Percentiles rank a stretch among this genome's conserved stretches.
Conservation (phyloP, 1,140 invertebrate species). For the Stegodyphus dumicola region DNA sequence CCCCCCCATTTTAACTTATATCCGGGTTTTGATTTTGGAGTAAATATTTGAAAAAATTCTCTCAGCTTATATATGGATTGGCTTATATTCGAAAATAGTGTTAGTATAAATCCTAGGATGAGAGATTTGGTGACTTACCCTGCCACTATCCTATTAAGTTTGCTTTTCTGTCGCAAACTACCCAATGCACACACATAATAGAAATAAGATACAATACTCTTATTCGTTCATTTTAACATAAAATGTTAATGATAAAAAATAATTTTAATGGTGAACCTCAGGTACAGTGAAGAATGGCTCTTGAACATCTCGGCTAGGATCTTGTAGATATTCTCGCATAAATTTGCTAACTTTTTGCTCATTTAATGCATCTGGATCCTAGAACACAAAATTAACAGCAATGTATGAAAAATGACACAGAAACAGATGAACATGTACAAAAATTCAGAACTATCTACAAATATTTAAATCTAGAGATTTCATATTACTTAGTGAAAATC, state of each 20-base stretch:
- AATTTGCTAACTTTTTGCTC: conserved; percentile 58
- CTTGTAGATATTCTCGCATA: conserved; percentile 63
- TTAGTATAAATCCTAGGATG: no score
- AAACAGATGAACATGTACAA: not conserved
- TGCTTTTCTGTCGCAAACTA: not conserved
- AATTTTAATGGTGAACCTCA: conserved; percentile 66
- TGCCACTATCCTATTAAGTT: no score
- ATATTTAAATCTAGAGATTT: no score
- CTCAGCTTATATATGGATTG: no score
- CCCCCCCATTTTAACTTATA: no score
- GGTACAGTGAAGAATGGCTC: conserved; percentile 67
- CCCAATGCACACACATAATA: not conserved
- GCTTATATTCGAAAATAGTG: no score
- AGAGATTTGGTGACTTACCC: no score
- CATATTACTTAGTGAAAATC: no score
- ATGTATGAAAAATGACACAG: not conserved
- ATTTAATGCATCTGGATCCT: conserved; percentile 32
- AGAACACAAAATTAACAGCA: conserved; percentile 1
- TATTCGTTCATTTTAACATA: not conserved
- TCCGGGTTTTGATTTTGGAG: no score
- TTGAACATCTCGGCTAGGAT: conserved; percentile 56
- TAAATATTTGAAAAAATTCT: no score
- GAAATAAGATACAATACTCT: not conserved
- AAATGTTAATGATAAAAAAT: not conserved
- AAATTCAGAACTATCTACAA: not conserved